These are phyloP conservation scores for Bombylius discolor DNA, from an alignment of 2,888 invertebrate genomes.

Conservation along the genomic window DNA sequence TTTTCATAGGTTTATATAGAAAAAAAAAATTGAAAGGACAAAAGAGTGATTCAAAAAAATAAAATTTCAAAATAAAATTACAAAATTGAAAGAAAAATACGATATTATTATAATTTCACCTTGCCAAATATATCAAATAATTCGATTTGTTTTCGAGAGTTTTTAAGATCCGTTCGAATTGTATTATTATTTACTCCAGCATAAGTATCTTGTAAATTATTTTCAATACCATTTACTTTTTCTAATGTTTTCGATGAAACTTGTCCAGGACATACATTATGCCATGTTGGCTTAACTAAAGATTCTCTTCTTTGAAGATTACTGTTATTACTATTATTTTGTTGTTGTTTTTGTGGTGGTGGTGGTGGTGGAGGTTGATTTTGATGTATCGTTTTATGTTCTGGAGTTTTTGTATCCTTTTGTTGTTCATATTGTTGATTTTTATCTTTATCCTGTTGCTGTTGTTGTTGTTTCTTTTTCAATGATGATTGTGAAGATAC, in stretches of 20 bases:
- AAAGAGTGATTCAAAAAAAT: no score
- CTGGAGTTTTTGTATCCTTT: no score
- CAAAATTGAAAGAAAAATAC: no score
- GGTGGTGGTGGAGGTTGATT: no score
- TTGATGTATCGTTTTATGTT: no score
- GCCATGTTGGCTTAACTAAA: conserved; percentile 36
- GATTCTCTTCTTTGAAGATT: conserved; percentile 29
- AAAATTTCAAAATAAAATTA: no score
- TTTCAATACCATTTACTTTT: conserved; percentile 29
- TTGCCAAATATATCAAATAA: conserved; percentile 29
- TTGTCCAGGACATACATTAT: conserved; percentile 35
- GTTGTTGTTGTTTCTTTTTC: background rate
- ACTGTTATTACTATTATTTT: conserved; percentile 11
- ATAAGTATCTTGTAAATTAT: conserved; percentile 6
- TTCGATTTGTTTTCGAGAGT: conserved; percentile 20
- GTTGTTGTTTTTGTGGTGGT: background rate
- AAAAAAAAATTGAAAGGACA: no score
- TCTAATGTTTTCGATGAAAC: conserved; percentile 31
- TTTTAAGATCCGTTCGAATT: conserved; percentile 10
- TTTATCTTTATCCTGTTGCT: no score
- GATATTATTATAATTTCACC: conserved; percentile 20
- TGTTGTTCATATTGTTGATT: no score
- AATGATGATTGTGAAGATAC: background rate
- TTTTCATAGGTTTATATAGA: no score
- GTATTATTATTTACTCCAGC: conserved; percentile 4